phyloP scores from a whole-genome alignment of 2,797 vertebrate species.

The Eulemur rubriventer region DNA sequence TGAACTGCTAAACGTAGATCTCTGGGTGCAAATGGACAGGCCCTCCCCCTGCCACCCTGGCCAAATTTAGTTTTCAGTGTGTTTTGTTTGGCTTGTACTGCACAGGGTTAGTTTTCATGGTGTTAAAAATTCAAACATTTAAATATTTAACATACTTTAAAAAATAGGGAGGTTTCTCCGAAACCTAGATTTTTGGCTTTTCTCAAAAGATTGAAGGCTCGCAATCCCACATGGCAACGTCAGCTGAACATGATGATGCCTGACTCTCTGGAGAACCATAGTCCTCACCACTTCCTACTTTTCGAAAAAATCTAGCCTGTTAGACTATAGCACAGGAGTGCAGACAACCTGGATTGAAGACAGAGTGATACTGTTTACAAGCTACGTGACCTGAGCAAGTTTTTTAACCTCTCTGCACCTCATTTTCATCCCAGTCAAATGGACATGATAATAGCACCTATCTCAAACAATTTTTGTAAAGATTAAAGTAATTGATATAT shows the following conservation, averaged over 20 bases:
- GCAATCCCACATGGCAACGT: neutral
- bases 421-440: neutral
- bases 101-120: neutral
- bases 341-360: neutral
- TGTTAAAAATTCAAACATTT: neutral
- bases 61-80: neutral
- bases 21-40: neutral
- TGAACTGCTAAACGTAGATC: neutral
- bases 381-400: neutral
- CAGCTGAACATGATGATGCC: neutral
- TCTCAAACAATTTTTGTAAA: neutral
- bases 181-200: neutral
- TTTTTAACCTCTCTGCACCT: neutral
- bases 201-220: neutral
- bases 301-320: neutral
- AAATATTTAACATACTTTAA: neutral
- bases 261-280: accelerated
- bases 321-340: neutral
- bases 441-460: neutral
- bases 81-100: neutral
- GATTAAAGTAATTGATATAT: neutral
- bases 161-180: neutral
- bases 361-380: neutral
- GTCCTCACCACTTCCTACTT: neutral
- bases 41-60: too few relatives aligned